A percentile compares a stretch with the other conserved stretches of the same genome.
phyloP scores from a whole-genome alignment of 2,113 vertebrate species.

The Ornithorhynchus anatinus region DNA sequence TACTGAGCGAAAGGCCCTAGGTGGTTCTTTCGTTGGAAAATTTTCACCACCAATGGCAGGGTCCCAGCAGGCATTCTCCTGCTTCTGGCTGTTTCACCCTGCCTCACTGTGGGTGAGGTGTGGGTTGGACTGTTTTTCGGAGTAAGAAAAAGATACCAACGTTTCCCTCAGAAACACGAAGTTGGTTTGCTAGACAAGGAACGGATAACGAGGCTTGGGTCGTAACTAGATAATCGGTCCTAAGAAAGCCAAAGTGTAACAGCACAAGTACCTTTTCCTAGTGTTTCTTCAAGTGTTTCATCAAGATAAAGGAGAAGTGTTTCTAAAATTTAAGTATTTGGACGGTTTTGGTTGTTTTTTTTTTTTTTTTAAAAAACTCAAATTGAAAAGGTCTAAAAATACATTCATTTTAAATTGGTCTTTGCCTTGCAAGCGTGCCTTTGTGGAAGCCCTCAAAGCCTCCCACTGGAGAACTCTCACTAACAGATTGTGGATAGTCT shows the following conservation, averaged over 20 bases:
- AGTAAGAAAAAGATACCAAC: conserved; percentile 11
- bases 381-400: neutral
- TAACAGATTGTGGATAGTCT: neutral
- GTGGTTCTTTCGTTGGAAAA: too few species aligned
- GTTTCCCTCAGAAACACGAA: neutral
- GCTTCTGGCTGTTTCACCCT: too few species aligned
- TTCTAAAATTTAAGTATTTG: neutral
- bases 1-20: too few species aligned
- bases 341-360: too few species aligned
- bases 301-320: neutral
- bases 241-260: conserved; percentile 19
- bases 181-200: neutral
- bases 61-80: too few species aligned
- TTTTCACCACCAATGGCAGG: too few species aligned
- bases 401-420: conserved; percentile 1
- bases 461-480: neutral
- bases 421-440: too few species aligned
- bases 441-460: neutral
- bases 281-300: neutral
- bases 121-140: too few species aligned
- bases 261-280: neutral
- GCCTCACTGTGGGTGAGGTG: too few species aligned
- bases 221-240: neutral
- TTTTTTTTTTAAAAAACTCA: neutral
- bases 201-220: neutral